These are phyloP conservation scores for Rhizoglyphus robini DNA, from an alignment of 1,140 invertebrate species.

Conservation along the genomic window DNA sequence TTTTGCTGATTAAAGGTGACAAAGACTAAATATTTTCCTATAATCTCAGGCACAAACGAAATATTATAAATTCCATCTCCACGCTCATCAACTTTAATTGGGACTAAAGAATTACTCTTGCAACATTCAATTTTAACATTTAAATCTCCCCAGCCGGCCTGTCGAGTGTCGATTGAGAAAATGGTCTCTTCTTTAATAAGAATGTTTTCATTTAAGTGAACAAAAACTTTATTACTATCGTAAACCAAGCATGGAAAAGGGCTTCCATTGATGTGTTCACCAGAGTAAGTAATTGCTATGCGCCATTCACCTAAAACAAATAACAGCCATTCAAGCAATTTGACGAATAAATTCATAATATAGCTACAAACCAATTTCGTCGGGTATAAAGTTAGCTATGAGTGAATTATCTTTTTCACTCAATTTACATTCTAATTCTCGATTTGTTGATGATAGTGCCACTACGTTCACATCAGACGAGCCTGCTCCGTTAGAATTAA, in stretches of 20 bases:
- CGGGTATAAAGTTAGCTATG: constrained; percentile 85
- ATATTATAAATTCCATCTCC: constrained; percentile 67
- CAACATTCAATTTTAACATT: constrained; percentile 61
- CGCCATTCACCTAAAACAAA: constrained; percentile 83
- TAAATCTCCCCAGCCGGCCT: constrained; percentile 70
- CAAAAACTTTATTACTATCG: constrained; percentile 74
- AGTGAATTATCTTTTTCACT: constrained; percentile 56
- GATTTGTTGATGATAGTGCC: constrained; percentile 70
- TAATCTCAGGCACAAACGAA: constrained; percentile 70
- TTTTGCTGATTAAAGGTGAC: constrained; percentile 90
- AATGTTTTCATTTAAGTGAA: constrained; percentile 57
- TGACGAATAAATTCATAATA: constrained; percentile 26
- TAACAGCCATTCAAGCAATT: too few species aligned
- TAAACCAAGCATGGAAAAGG: constrained; percentile 95
- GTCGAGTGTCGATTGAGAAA: constrained; percentile 66
- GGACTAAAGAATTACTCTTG: constrained; percentile 50
- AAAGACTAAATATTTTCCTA: constrained; percentile 82
- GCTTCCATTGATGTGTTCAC: constrained; percentile 84
- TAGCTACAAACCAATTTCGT: constrained; percentile 88
- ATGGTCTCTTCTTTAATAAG: constrained; percentile 57
- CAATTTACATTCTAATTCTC: constrained; percentile 56
- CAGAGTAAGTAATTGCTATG: constrained; percentile 86
- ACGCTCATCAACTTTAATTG: constrained; percentile 66
- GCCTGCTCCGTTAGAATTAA: constrained; percentile 45
- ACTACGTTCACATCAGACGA: constrained; percentile 67